Percentiles rank a stretch among this genome's conserved stretches.
Evolutionary conservation across 2,113 vertebrate species (phyloP).

Genomic region (Neodontobutis hainanensis): DNA sequence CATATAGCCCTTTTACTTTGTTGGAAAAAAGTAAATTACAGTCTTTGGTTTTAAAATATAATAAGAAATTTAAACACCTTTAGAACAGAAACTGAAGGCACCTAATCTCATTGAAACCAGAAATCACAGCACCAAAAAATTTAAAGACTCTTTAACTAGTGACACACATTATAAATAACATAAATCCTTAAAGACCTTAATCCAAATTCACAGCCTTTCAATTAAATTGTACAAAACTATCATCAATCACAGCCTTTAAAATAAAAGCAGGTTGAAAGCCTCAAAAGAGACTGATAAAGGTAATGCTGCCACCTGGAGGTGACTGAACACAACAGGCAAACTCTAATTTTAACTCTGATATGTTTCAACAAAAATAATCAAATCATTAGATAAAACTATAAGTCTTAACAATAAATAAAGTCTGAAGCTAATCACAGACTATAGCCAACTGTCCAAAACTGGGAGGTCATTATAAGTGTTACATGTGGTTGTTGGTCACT

Average conservation of each 20-base stretch:
- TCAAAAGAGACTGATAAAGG: constrained; percentile 17
- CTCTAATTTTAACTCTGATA: not conserved
- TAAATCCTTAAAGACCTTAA: not conserved
- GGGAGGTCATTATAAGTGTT: not conserved
- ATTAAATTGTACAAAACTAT: not conserved
- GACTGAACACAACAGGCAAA: constrained; percentile 3
- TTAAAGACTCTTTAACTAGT: constrained; percentile 2
- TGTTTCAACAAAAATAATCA: not conserved
- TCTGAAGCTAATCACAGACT: not conserved
- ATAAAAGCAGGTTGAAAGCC: constrained; percentile 13
- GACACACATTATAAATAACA: not conserved
- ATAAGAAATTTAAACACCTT: not conserved
- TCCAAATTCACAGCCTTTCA: not conserved
- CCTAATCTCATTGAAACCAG: not conserved
- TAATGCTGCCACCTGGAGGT: constrained; percentile 50
- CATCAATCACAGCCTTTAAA: constrained; percentile 33
- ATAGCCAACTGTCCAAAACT: too few species aligned
- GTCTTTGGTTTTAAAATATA: not conserved
- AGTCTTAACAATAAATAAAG: not conserved
- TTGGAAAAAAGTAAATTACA: not conserved
- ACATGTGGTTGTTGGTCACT: not conserved
- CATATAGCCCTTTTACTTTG: not conserved
- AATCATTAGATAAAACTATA: not conserved
- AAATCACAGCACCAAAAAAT: not conserved
- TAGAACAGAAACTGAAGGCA: not conserved